Base-by-base conservation (phyloP, 2,888 invertebrate genomes). In the Ochropleura plecta region DNA sequence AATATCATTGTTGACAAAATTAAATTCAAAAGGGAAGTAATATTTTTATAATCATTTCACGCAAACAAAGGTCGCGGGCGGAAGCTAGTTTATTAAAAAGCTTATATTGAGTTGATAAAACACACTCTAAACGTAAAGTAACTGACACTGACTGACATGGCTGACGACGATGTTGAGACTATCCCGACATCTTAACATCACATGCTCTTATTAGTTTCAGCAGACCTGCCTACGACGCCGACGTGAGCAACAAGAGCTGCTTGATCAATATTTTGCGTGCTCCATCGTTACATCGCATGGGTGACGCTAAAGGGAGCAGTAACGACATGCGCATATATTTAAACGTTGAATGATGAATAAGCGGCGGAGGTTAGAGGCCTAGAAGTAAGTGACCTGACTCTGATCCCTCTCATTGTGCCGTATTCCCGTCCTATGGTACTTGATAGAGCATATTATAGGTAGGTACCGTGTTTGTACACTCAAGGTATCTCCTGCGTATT, bases 261-360 rank as follows among this genome's bases (percentile, higher is more conserved):
- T 67, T 55, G 48, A 62, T 73, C 51, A 42, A 62, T 76, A 46
- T 20, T 20, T 10, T 30, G 44, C 46, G 20, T 44, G 44, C n/a
- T 76, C 57, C 30, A 59, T 30, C 48, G 44, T 49, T 5, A 8
- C 73, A 49, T 48, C 57, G 16, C 68, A 53, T 10, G 48, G 14
- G 14, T n/a, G 48, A 57, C 20, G 57, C 16, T 14, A 30, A 57
- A 57, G 18, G 18, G 18, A 30, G 18, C 12, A 46, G 70, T 51
- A 59, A 51, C 30, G 16, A 59, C n/a, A 76, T 20, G 76, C 63
- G 49, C 57, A 40, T 64, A 71, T 16, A 48, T 71, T 55, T 18
- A 16, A 57, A 49, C 12, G 20, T 57, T 49, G 16, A 48, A 53
- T 57, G 9, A 16, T 49, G 44, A 67, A 46, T 53, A 12, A n/a